phyloP scores from a whole-genome alignment of 2,113 vertebrate genomes.

The Amphiprion ocellaris region DNA sequence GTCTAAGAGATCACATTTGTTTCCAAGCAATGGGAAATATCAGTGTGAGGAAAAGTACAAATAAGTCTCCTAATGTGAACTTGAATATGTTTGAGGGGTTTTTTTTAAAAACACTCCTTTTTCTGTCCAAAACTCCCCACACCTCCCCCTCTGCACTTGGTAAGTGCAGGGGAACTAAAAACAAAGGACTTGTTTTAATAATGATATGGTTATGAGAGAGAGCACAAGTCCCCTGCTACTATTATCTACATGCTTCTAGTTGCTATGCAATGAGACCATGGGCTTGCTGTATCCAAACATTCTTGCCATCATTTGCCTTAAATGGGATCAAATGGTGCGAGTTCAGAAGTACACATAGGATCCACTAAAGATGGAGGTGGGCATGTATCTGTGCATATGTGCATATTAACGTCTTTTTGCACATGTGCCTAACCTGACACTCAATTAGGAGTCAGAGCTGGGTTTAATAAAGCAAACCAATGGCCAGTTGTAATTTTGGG shows the following conservation, averaged over 20 bases:
- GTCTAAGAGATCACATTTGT: conserved; percentile 52
- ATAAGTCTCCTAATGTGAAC: conserved; percentile 48
- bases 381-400: conserved; percentile 37
- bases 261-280: conserved; percentile 56
- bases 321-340: conserved; percentile 56
- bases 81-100: conserved; percentile 17
- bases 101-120: background rate
- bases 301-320: conserved; percentile 64
- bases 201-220: conserved; percentile 67
- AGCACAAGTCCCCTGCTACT: conserved; percentile 49
- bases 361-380: conserved; percentile 31
- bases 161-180: conserved; percentile 58
- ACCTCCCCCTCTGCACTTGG: background rate
- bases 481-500: conserved; percentile 87
- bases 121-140: background rate
- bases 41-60: conserved; percentile 48
- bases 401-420: background rate
- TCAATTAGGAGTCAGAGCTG: conserved; percentile 67
- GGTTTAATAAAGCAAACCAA: conserved; percentile 62
- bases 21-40: conserved; percentile 54
- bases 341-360: conserved; percentile 32
- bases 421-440: conserved; percentile 40
- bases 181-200: conserved; percentile 77
- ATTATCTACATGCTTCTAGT: conserved; percentile 63
- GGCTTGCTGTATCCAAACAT: conserved; percentile 51